Percentiles rank a stretch among this genome's conserved stretches.
Conservation (phyloP, 2,888 invertebrate species). For the Falcaria lacertinaria region DNA sequence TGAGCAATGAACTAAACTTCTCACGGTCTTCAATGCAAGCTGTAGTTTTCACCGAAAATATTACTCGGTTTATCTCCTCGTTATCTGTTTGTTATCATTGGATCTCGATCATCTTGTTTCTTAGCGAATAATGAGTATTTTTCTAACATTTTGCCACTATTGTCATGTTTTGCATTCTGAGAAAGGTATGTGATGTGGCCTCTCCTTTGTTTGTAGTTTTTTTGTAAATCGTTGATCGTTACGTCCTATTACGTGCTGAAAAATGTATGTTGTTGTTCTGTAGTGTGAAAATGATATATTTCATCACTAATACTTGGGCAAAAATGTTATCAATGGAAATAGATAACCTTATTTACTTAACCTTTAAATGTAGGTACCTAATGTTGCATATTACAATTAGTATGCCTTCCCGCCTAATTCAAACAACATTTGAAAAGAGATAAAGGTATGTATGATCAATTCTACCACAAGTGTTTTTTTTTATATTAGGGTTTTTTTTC, state of each 20-base stretch:
- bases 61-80: slow-evolving; percentile 58
- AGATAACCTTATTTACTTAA: slow-evolving; percentile 43
- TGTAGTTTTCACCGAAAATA: slow-evolving; percentile 25
- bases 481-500: no score
- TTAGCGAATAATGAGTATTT: slow-evolving; percentile 27
- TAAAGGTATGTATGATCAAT: not conserved
- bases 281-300: slow-evolving; percentile 14
- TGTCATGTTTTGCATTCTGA: slow-evolving; percentile 64
- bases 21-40: slow-evolving; percentile 25
- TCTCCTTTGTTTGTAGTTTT: slow-evolving; percentile 1
- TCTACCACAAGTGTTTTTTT: no score
- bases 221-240: not conserved
- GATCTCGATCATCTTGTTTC: slow-evolving; percentile 53
- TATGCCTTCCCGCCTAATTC: not conserved
- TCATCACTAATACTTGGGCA: slow-evolving; percentile 20
- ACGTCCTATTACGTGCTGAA: not conserved
- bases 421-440: not conserved
- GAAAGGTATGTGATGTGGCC: slow-evolving; percentile 53
- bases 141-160: slow-evolving; percentile 27
- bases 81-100: slow-evolving; percentile 65
- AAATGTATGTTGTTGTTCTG: slow-evolving; percentile 16
- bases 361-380: slow-evolving; percentile 24
- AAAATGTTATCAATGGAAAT: slow-evolving; percentile 16
- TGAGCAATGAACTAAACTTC: slow-evolving; percentile 5
- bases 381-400: not conserved